Percentiles rank a stretch among this genome's conserved stretches.
Conservation (phyloP, 2,888 invertebrate species). For the Doris montereyensis region DNA sequence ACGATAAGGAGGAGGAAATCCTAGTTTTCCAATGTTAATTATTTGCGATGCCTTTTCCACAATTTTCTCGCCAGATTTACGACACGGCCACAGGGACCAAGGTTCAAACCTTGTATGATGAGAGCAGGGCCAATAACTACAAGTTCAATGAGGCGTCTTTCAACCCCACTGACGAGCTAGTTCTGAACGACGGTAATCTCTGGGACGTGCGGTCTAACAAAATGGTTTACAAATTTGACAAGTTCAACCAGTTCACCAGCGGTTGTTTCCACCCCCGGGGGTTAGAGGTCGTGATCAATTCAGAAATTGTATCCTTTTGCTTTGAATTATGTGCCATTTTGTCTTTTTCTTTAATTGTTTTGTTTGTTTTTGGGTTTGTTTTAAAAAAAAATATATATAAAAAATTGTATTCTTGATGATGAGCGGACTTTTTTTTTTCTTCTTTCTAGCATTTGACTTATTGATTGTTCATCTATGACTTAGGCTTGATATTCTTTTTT, state of each 20-base stretch:
- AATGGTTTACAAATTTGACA: constrained; percentile 97
- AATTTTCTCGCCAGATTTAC: constrained; percentile 79
- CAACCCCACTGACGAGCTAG: constrained; percentile 92
- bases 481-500: too few species aligned
- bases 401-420: too few species aligned
- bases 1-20: too few species aligned
- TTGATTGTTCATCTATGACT: too few species aligned
- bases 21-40: not conserved
- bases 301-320: constrained; percentile 81
- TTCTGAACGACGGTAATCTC: constrained; percentile 95
- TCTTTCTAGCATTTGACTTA: too few species aligned
- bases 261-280: constrained; percentile 98
- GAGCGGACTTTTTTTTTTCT: too few species aligned
- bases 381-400: too few species aligned
- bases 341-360: too few species aligned
- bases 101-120: constrained; percentile 81
- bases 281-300: constrained; percentile 95
- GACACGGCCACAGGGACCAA: constrained; percentile 87
- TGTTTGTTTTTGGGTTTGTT: too few species aligned
- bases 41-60: constrained; percentile 5
- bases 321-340: too few species aligned
- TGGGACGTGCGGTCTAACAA: constrained; percentile 91
- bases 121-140: constrained; percentile 91
- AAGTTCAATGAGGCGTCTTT: constrained; percentile 94
- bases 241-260: constrained; percentile 93